Evolutionary conservation across 2,797 vertebrate genomes (phyloP).

Genomic region (Lutjanus argentimaculatus): DNA sequence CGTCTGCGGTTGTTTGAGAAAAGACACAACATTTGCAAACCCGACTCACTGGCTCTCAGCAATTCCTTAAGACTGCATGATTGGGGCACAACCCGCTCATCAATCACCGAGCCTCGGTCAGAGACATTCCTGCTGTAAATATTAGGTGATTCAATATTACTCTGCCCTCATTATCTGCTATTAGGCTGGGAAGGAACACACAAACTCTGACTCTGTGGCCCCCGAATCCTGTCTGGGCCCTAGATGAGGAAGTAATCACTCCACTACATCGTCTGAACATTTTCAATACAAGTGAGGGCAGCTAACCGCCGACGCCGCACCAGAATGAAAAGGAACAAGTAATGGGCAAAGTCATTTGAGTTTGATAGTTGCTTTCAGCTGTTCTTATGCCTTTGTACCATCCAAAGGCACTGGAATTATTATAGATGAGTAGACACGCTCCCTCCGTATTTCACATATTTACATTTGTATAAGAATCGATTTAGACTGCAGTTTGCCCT

Average conservation of each 20-base stretch:
- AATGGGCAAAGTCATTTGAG: constrained; percentile 53
- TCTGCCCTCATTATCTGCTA: constrained; percentile 77
- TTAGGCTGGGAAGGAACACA: constrained; percentile 68
- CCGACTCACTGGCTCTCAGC: constrained; percentile 42
- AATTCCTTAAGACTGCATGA: constrained; percentile 38
- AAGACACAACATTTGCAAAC: constrained; percentile 42
- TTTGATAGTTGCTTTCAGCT: constrained; percentile 70
- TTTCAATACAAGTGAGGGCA: constrained; percentile 52
- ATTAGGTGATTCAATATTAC: constrained; percentile 69
- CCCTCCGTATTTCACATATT: constrained; percentile 6
- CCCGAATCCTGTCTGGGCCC: constrained; percentile 49
- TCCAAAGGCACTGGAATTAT: constrained; percentile 12
- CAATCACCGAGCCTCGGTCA: constrained; percentile 64
- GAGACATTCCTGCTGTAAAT: constrained; percentile 67
- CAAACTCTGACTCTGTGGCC: constrained; percentile 61
- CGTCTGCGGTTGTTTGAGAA: constrained; percentile 50
- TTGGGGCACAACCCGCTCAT: constrained; percentile 68
- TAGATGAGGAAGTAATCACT: constrained; percentile 72
- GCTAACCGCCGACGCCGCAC: constrained; percentile 40
- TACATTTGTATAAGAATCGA: neutral
- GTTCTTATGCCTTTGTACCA: constrained; percentile 31
- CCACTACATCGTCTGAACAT: constrained; percentile 60
- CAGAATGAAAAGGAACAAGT: constrained; percentile 52
- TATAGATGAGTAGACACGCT: neutral
- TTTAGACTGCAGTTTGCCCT: constrained; percentile 5